phyloP scores from a whole-genome alignment of 1,140 invertebrate genomes.

The Bombus sibiricus region DNA sequence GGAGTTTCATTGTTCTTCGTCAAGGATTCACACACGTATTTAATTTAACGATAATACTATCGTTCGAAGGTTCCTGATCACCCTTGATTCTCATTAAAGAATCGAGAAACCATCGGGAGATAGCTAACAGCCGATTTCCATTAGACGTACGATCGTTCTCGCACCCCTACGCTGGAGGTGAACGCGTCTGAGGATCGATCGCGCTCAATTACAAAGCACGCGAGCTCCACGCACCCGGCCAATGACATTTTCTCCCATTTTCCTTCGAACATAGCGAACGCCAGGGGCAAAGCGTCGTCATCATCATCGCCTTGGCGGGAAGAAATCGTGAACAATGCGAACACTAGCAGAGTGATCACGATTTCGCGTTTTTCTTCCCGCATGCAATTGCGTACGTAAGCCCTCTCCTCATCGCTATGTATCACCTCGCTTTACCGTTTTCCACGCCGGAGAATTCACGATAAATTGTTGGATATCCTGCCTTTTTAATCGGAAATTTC shows the following conservation, averaged over 20 bases:
- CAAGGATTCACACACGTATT: not conserved
- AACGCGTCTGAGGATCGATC: constrained; percentile 19
- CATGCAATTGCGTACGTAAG: constrained; percentile 30
- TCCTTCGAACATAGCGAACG: not conserved
- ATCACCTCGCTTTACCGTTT: constrained; percentile 3
- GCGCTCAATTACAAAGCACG: constrained; percentile 20
- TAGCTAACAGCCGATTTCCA: constrained; percentile 1
- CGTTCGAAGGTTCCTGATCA: not conserved
- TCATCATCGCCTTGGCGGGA: constrained; percentile 47
- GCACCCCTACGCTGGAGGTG: not conserved
- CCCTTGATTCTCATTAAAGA: constrained; percentile 12
- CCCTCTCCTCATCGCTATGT: not conserved
- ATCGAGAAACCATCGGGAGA: not conserved
- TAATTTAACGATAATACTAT: not conserved
- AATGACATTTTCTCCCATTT: constrained; percentile 46
- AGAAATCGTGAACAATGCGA: constrained; percentile 39
- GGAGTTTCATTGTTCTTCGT: not conserved
- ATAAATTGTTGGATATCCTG: constrained; percentile 28
- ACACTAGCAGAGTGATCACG: constrained; percentile 32
- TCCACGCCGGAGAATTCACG: not conserved
- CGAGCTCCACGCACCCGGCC: constrained; percentile 33
- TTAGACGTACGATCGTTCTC: constrained; percentile 16
- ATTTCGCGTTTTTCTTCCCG: constrained; percentile 35
- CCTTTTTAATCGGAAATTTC: constrained; percentile 25
- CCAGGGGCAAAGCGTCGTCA: constrained; percentile 24